Conservation (phyloP, 2,113 vertebrate species). For the Megaceryle maxima region DNA sequence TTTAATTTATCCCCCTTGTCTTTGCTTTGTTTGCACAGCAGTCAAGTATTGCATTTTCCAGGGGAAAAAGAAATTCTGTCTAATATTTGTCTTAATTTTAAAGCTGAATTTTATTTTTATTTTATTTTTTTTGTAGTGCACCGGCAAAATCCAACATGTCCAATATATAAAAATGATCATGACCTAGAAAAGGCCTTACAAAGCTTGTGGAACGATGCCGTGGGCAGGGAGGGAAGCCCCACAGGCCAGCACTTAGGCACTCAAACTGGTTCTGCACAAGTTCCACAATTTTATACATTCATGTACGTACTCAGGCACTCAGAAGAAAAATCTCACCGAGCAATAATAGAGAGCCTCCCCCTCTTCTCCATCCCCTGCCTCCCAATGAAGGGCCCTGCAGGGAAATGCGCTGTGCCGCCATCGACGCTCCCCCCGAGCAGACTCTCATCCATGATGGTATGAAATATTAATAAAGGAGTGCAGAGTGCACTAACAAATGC, state of each 20-base stretch:
- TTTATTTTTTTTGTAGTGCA: neutral
- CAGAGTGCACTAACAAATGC: neutral
- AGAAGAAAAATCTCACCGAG: neutral
- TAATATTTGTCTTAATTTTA: neutral
- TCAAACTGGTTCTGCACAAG: neutral
- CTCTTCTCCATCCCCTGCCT: neutral
- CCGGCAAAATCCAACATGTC: neutral
- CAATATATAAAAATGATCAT: neutral
- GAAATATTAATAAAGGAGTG: conserved; percentile 26
- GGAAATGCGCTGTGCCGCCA: neutral
- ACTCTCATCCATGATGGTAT: neutral
- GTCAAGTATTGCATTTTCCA: neutral
- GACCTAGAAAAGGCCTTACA: neutral
- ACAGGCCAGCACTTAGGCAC: neutral
- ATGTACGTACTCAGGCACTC: neutral
- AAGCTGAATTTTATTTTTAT: neutral
- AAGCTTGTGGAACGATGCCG: neutral
- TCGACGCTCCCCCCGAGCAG: neutral
- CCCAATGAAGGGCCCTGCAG: neutral
- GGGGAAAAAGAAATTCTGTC: neutral
- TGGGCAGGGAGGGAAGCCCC: neutral
- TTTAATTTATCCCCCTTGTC: neutral
- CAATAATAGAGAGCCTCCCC: neutral
- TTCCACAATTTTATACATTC: neutral
- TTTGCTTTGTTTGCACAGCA: neutral